Evolutionary conservation across 2,113 vertebrate genomes (phyloP).

Genomic region (Sialia sialis): DNA sequence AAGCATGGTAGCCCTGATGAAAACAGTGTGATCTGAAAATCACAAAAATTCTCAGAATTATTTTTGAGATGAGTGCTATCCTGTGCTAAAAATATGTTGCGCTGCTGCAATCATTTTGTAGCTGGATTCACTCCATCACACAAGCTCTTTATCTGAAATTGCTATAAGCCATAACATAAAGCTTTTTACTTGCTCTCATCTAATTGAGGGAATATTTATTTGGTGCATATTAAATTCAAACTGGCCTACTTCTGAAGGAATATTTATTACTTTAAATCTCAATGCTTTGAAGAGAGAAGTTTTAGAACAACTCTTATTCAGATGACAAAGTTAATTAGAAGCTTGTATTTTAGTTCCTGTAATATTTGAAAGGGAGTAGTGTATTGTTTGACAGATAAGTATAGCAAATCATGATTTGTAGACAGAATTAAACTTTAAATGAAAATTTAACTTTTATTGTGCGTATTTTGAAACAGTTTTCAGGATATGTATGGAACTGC

Average conservation of each 20-base stretch:
- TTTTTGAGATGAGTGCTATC: conserved; percentile 76
- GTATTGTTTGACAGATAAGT: not conserved
- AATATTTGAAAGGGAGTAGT: not conserved
- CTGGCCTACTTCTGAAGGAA: conserved; percentile 61
- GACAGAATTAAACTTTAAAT: conserved; percentile 41
- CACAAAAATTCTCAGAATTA: conserved; percentile 49
- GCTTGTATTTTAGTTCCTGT: conserved; percentile 19
- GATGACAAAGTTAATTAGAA: conserved; percentile 56
- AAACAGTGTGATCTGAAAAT: conserved; percentile 53
- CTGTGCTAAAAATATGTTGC: conserved; percentile 64
- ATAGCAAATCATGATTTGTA: conserved; percentile 46
- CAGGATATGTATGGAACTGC: not conserved
- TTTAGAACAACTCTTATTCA: conserved; percentile 37
- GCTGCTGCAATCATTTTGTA: conserved; percentile 74
- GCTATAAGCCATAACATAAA: conserved; percentile 72
- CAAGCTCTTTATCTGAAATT: conserved; percentile 80
- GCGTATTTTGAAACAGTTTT: not conserved
- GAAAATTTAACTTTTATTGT: conserved; percentile 41
- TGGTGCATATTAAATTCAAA: conserved; percentile 67
- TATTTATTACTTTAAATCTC: conserved; percentile 62
- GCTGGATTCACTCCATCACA: conserved; percentile 79
- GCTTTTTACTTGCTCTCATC: conserved; percentile 70
- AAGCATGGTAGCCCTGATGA: not conserved
- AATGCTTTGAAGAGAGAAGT: conserved; percentile 54
- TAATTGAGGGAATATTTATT: conserved; percentile 81